A percentile compares a stretch with the other conserved stretches of the same genome.
phyloP scores from a whole-genome alignment of 2,888 invertebrate genomes.

The Brachylomia viminalis region DNA sequence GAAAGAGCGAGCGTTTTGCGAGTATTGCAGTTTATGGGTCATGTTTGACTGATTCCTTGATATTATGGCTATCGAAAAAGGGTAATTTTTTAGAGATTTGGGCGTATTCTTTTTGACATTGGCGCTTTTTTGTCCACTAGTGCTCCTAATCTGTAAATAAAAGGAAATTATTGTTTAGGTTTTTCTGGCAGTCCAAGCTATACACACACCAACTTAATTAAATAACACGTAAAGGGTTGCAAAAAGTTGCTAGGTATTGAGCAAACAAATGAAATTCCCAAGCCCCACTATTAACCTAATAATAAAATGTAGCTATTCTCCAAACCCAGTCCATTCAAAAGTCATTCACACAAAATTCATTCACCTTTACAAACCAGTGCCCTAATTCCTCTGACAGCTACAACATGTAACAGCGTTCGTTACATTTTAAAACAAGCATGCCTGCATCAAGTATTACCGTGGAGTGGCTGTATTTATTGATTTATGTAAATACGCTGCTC shows the following conservation, averaged over 20 bases:
- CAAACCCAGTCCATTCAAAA: constrained; percentile 3
- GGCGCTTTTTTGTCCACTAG: not conserved
- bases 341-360: not conserved
- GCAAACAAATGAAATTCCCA: not conserved
- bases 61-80: constrained; percentile 11
- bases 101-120: not conserved
- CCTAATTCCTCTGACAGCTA: constrained; percentile 21
- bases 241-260: not conserved
- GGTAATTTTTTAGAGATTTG: constrained; percentile 3
- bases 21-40: constrained; percentile 48
- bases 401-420: constrained; percentile 13
- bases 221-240: not conserved
- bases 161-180: not conserved
- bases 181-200: not conserved
- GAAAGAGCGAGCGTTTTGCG: constrained; percentile 42
- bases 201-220: not conserved
- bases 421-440: constrained; percentile 52
- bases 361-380: not conserved
- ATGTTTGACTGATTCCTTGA: constrained; percentile 40
- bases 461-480: constrained; percentile 73
- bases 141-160: not conserved
- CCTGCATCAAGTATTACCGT: constrained; percentile 37
- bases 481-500: constrained; percentile 77
- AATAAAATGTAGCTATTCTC: not conserved
- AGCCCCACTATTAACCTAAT: not conserved